These are phyloP conservation scores for Chondrilla cf. caribensis DNA, from an alignment of 37 sponge, comb jelly and placozoan genomes.

Conservation along the genomic window DNA sequence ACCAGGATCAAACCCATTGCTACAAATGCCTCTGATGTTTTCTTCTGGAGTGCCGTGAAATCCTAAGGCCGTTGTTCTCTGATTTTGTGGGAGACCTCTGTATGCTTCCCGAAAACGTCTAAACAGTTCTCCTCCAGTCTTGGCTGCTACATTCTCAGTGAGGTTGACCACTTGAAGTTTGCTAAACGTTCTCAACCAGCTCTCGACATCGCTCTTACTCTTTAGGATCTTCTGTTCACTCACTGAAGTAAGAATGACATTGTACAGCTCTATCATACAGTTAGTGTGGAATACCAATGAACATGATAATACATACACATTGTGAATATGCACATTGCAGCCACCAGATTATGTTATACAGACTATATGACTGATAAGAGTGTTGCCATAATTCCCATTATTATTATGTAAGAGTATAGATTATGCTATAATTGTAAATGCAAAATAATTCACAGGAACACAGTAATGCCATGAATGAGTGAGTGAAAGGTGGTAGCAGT, in stretches of 20 bases:
- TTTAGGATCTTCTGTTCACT: constrained; percentile 40
- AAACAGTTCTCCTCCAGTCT: constrained; percentile 56
- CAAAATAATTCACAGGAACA: too few species aligned
- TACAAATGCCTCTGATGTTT: constrained; percentile 69
- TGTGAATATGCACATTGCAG: too few species aligned
- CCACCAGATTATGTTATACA: too few species aligned
- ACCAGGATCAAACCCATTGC: constrained; percentile 63
- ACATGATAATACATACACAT: too few species aligned
- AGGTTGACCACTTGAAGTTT: constrained; percentile 44
- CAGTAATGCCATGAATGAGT: too few species aligned
- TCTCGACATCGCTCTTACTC: constrained; percentile 40
- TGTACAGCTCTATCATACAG: neutral
- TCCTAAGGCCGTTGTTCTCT: constrained; percentile 69
- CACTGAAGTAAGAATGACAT: neutral
- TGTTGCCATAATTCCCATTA: too few species aligned
- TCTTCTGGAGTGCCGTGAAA: constrained; percentile 75
- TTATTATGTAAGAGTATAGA: too few species aligned
- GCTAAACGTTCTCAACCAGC: constrained; percentile 46
- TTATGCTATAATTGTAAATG: too few species aligned
- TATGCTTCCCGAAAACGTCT: constrained; percentile 39
- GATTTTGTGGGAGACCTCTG: constrained; percentile 31
- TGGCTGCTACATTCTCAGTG: constrained; percentile 62
- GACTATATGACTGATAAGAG: too few species aligned
- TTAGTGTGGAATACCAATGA: neutral
- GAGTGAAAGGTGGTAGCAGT: too few species aligned